A percentile compares a stretch with the other conserved stretches of the same genome.
phyloP scores from a whole-genome alignment of 2,113 vertebrate species.

The Poeciliopsis prolifica region DNA sequence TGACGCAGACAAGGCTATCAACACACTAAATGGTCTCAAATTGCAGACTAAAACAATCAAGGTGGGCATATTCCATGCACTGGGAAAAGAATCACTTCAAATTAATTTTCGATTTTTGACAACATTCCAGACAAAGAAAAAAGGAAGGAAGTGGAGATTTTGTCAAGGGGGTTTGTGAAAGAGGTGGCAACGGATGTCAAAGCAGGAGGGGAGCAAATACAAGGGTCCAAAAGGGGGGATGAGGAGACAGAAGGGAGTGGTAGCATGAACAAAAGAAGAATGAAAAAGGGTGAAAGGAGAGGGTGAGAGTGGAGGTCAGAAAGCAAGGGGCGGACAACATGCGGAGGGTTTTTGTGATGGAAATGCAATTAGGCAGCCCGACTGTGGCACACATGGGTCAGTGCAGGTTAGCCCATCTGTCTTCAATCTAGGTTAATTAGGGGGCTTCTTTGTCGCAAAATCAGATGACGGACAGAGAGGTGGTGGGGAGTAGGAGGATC shows the following conservation, averaged over 20 bases:
- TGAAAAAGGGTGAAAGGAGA: slow-evolving; percentile 66
- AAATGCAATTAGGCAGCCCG: slow-evolving; percentile 81
- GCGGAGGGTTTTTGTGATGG: slow-evolving; percentile 85
- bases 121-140: slow-evolving; percentile 26
- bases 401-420: slow-evolving; percentile 84
- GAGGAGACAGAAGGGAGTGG: slow-evolving; percentile 65
- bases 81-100: neutral
- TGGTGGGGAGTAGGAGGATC: slow-evolving; percentile 2
- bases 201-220: slow-evolving; percentile 68
- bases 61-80: slow-evolving; percentile 74
- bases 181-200: slow-evolving; percentile 59
- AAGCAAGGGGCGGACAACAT: slow-evolving; percentile 79
- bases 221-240: slow-evolving; percentile 28
- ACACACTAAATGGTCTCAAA: slow-evolving; percentile 95
- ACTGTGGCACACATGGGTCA: slow-evolving; percentile 75
- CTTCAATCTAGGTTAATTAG: slow-evolving; percentile 82
- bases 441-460: slow-evolving; percentile 78
- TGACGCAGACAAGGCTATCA: slow-evolving; percentile 96
- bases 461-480: slow-evolving; percentile 66
- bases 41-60: slow-evolving; percentile 98
- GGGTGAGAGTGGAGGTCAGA: slow-evolving; percentile 80
- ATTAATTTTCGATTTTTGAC: slow-evolving; percentile 3
- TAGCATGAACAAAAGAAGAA: slow-evolving; percentile 69
- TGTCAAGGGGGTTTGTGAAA: slow-evolving; percentile 29
- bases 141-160: slow-evolving; percentile 58